These are phyloP conservation scores for Periophthalmodon schlosseri DNA, from an alignment of 2,113 vertebrate species.

Conservation along the genomic window DNA sequence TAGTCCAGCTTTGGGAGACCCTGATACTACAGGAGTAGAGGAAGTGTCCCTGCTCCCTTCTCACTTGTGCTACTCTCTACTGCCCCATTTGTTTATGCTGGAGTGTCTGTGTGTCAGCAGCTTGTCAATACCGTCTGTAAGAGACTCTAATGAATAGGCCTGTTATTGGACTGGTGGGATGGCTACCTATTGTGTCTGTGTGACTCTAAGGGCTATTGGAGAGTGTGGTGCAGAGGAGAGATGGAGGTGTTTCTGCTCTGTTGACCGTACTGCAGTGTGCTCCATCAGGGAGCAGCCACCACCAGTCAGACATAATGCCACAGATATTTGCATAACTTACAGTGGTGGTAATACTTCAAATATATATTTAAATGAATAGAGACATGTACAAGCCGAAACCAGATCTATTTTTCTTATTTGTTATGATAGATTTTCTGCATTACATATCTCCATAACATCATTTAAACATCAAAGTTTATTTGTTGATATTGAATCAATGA, in stretches of 20 bases:
- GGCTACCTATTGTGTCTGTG: constrained; percentile 65
- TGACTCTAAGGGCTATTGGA: constrained; percentile 21
- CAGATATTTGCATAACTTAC: not conserved
- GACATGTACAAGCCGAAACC: not conserved
- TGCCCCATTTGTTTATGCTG: constrained; percentile 69
- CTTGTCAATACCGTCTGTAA: constrained; percentile 76
- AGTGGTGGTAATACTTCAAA: not conserved
- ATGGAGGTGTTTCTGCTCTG: constrained; percentile 52
- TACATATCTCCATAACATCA: not conserved
- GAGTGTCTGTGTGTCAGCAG: constrained; percentile 69
- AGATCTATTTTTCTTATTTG: too few species aligned
- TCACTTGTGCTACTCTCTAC: constrained; percentile 30
- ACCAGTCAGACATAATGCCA: constrained; percentile 14
- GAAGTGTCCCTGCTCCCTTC: constrained; percentile 35
- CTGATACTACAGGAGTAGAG: constrained; percentile 38
- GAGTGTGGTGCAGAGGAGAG: constrained; percentile 45
- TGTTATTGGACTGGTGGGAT: constrained; percentile 71
- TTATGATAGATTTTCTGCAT: too few species aligned
- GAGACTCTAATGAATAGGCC: constrained; percentile 75
- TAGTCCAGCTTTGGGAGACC: constrained; percentile 9
- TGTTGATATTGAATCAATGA: not conserved
- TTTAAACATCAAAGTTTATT: not conserved
- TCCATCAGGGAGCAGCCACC: constrained; percentile 34
- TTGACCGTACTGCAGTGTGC: constrained; percentile 38
- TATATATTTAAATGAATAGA: not conserved